Base-by-base conservation (phyloP, 1,140 invertebrate genomes). In the Pachypsylla venusta region DNA sequence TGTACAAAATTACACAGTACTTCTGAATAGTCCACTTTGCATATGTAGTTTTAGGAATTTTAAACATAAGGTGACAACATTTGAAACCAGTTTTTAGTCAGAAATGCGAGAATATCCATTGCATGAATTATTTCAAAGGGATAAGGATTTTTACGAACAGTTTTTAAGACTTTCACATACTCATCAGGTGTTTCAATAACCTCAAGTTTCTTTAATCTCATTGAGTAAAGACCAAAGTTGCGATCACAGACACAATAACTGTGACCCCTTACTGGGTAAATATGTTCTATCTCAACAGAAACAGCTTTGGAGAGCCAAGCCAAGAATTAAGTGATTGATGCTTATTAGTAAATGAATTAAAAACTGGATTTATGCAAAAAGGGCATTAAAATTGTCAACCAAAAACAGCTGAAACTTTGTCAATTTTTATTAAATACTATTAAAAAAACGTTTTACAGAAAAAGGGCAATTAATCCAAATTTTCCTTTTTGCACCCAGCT, bases 141-240 rank as follows among this genome's bases (percentile, higher is more conserved):
- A n/a, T n/a, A 35, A 5, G 16, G 12, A 4, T 27, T 30, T 4
- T 58, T 53, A 14, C 14, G 3, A 14, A 30, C 19, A 53, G 54
- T 66, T 16, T 35, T n/a, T 16, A 35, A 48, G 10, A 67, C 60
- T 13, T 66, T 57, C 5, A 62, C 57, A 62, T 65, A 66, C 14
- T 64, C 60, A 1, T 62, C 59, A n/a, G 56, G 40, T 22, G 61
- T 62, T 63, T 65, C 61, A 56, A 67, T 64, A 0, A 58, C 63
- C 54, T 64, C 59, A 14, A 58, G 57, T 26, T 60, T 60, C 22
- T 66, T 67, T 16, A 60, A 63, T 53, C 58, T 62, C 39, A 25
- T 16, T 7, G 62, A 62, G 26, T 67, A 67, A 16, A 67, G 58
- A 12, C 66, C 63, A 16, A 67, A 65, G 22, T 67, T 67, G 48